These are phyloP conservation scores for Lonchura striata DNA, from an alignment of 2,113 vertebrate genomes.

Conservation along the genomic window DNA sequence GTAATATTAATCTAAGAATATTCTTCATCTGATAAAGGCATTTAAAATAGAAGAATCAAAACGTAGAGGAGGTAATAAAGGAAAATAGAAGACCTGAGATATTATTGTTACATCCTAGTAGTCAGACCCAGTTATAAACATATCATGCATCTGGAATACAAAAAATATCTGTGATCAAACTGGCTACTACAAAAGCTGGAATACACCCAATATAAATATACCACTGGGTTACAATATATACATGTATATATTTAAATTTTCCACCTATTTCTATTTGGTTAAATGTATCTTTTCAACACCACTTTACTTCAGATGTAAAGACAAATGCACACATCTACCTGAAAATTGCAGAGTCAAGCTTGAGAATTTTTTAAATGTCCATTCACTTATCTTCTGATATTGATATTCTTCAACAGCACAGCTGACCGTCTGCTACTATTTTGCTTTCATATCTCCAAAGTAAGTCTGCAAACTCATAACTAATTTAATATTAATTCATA, in stretches of 20 bases:
- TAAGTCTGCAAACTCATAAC: not conserved
- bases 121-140: not conserved
- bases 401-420: not conserved
- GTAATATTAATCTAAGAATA: not conserved
- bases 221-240: not conserved
- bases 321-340: not conserved
- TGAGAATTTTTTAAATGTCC: not conserved
- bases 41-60: not conserved
- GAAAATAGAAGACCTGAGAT: not conserved
- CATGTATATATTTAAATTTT: not conserved
- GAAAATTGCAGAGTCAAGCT: not conserved
- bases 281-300: not conserved
- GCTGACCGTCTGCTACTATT: not conserved
- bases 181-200: not conserved
- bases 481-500: not conserved
- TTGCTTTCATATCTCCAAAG: not conserved
- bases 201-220: not conserved
- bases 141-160: not conserved
- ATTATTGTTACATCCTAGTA: not conserved
- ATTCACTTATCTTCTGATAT: not conserved
- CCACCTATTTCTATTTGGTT: not conserved
- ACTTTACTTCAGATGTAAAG: not conserved
- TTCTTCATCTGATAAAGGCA: not conserved
- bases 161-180: not conserved
- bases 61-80: not conserved